Conservation (phyloP, 2,797 vertebrate species). For the Sebastes iracundus region DNA sequence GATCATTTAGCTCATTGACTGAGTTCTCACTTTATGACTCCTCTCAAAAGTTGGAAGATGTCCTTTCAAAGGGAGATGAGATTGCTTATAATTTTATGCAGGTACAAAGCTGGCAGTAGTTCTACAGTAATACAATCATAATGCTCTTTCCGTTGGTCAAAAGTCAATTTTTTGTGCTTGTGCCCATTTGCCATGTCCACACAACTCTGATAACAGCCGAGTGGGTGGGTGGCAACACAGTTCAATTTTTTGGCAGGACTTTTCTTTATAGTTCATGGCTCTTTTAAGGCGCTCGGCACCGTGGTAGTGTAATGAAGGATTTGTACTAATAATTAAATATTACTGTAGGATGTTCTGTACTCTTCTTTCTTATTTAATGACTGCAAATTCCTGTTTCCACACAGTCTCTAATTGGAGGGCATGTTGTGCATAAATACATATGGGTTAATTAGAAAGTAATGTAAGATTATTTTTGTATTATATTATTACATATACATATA, state of each 20-base stretch:
- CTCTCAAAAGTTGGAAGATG: background rate
- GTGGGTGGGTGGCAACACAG: background rate
- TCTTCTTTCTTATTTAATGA: background rate
- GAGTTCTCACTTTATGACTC: background rate
- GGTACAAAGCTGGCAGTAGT: background rate
- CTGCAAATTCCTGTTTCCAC: background rate
- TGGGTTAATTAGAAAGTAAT: background rate
- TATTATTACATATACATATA: no score
- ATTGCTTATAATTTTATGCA: background rate
- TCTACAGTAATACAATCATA: background rate
- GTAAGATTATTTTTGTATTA: background rate
- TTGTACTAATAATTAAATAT: background rate
- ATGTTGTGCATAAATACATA: background rate
- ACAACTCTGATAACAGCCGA: background rate
- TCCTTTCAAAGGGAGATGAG: background rate
- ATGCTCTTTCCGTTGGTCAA: background rate
- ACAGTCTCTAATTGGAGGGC: background rate
- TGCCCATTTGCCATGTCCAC: background rate
- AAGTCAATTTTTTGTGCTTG: background rate
- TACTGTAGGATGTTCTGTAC: background rate
- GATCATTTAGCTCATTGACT: background rate
- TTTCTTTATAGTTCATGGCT: background rate
- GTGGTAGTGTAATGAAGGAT: background rate
- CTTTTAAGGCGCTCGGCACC: background rate
- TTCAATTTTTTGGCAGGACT: background rate